Percentiles rank a stretch among this genome's conserved stretches.
phyloP scores from a whole-genome alignment of 92 coral and sea anemone genomes.

The Montipora capitata region DNA sequence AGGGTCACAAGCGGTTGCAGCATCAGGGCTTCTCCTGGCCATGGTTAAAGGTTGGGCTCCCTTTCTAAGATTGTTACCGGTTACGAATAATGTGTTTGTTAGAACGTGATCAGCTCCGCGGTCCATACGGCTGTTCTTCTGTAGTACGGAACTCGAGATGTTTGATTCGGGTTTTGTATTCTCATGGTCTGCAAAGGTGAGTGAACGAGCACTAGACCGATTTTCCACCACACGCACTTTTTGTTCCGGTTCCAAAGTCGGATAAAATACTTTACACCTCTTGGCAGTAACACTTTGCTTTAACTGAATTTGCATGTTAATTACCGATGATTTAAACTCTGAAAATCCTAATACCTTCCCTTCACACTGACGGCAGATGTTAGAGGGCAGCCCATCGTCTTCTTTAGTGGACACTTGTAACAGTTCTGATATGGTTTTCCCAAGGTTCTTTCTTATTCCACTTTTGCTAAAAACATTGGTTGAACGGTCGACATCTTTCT shows the following conservation, averaged over 20 bases:
- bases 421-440: constrained; percentile 1
- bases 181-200: no score
- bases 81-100: no score
- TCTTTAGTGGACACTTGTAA: background rate
- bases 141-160: no score
- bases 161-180: no score
- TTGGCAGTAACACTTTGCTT: constrained; percentile 3
- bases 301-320: background rate
- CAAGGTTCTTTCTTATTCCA: constrained; percentile 8
- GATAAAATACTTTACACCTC: constrained; percentile 31
- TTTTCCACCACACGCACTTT: background rate
- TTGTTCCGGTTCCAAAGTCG: background rate
- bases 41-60: no score
- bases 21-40: no score
- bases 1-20: no score
- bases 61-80: no score
- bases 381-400: constrained; percentile 28
- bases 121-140: no score
- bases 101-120: no score
- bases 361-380: constrained; percentile 35
- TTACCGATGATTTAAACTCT: constrained; percentile 11
- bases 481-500: constrained; percentile 10
- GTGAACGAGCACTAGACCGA: no score
- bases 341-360: constrained; percentile 22
- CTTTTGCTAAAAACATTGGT: constrained; percentile 29